Conservation (phyloP, 2,797 vertebrate species). For the Rachycentron canadum region DNA sequence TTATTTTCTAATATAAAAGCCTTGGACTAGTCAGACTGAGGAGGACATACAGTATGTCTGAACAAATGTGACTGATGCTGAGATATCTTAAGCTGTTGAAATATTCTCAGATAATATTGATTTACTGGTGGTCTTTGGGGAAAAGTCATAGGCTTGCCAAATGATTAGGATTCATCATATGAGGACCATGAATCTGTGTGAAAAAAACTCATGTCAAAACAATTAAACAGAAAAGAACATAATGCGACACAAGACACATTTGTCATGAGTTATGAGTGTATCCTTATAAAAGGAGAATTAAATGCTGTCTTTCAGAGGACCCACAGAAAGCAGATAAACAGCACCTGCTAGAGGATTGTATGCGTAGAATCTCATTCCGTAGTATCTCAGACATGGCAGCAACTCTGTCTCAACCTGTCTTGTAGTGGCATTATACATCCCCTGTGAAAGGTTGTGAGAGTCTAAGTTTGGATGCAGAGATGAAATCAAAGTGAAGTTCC, state of each 20-base stretch:
- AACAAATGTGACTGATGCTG: background rate
- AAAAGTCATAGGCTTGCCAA: no score
- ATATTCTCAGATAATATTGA: no score
- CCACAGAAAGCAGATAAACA: background rate
- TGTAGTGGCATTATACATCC: constrained; percentile 97
- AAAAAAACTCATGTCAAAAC: background rate
- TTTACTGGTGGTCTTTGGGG: background rate
- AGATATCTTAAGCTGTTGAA: background rate
- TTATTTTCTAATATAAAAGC: no score
- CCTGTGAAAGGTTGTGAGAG: constrained; percentile 79
- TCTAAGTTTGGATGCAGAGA: background rate
- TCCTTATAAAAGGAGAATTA: no score
- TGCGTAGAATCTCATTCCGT: constrained; percentile 92
- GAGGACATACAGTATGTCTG: no score
- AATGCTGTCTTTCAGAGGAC: background rate
- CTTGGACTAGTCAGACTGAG: no score
- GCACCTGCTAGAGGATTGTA: constrained; percentile 96
- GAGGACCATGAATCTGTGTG: background rate
- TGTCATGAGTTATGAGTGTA: background rate
- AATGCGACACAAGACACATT: background rate
- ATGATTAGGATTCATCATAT: background rate
- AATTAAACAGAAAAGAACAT: no score
- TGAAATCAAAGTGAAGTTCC: constrained; percentile 17
- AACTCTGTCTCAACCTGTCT: constrained; percentile 93
- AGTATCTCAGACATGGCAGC: constrained; percentile 91